Evolutionary conservation across 53 echinoderm and acorn worm genomes (phyloP), one percentile per base, ranked within the genome.

Genomic region (Astropecten irregularis): DNA sequence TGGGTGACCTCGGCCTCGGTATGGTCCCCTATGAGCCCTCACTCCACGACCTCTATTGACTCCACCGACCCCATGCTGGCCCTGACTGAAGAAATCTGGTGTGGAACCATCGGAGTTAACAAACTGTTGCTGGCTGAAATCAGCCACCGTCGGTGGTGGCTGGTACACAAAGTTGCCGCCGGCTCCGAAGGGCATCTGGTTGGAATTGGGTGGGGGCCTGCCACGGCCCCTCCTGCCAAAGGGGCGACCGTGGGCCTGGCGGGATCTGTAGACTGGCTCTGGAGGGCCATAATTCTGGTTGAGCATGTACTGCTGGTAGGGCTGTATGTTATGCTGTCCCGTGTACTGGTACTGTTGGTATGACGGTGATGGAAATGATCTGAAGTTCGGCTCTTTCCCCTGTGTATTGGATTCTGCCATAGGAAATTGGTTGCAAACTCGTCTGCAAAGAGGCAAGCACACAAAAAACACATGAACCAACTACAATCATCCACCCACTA

Each of bases 341-440:
- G 4, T 57, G 27, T 40, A 40, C 25, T 54, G 76, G 15, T 76
- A 38, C 5, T 56, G 56, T 46, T 7, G 14, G 47, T 46, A 46
- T 46, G 47, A 46, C 19, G 35, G 67, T 40, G 67, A 36, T 13
- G 30, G 67, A 18, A 34, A 9, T 2, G 20, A 42, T 16, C 42
- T 37, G 28, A 76, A 76, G 18, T 56, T 58, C 15, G 58, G 37
- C 39, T 15, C 40, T 8, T 27, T 38, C 4, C 58, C 39, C 14
- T 27, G 76, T 13, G 23, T 11, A 26, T 76, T 76, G 58, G 57
- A 76, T 76, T 76, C 76, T 14, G 76, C 76, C 76, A 76, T 76
- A 37, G 37, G 68, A 47, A 68, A 46, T 28, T 48, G 44, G 30
- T n/a, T n/a, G n/a, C n/a, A n/a, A n/a, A n/a, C n/a, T n/a, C n/a